Conservation (phyloP, 2,797 vertebrate species). For the Lepilemur septentrionalis region DNA sequence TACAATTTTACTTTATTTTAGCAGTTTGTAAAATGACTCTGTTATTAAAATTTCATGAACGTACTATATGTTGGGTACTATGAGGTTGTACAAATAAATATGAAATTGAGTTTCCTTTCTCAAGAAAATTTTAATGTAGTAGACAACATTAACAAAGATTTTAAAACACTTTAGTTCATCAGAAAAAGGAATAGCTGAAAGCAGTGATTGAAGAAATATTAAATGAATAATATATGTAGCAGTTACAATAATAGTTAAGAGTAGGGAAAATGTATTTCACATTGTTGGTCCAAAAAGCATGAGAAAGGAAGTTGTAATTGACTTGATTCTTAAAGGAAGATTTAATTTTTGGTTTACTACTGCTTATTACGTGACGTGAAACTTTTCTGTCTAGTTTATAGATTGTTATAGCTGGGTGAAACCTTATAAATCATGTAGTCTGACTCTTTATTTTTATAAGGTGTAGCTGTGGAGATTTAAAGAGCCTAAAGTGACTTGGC, state of each 20-base stretch:
- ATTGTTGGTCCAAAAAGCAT: background rate
- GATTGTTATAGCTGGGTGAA: background rate
- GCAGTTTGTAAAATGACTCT: background rate
- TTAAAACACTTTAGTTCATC: background rate
- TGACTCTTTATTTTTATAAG: conserved; percentile 11
- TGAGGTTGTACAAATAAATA: background rate
- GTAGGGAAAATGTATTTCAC: background rate
- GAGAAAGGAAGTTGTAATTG: background rate
- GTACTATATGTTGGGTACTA: background rate
- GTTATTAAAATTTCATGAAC: background rate
- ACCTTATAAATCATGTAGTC: conserved; percentile 19
- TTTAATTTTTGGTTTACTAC: conserved; percentile 19
- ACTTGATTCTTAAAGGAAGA: conserved; percentile 44
- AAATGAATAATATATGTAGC: background rate
- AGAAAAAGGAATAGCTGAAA: background rate
- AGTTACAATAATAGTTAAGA: background rate
- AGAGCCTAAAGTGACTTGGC: background rate
- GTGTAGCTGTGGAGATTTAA: conserved; percentile 6
- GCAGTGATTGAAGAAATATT: background rate
- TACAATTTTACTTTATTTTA: conserved; percentile 45
- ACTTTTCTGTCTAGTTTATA: conserved; percentile 38
- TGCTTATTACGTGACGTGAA: background rate
- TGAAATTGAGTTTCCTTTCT: background rate
- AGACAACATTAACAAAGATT: conserved; percentile 11
- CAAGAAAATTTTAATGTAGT: conserved; percentile 27